Evolutionary conservation across 2,113 vertebrate species (phyloP).

Genomic region (Platysternon megacephalum): DNA sequence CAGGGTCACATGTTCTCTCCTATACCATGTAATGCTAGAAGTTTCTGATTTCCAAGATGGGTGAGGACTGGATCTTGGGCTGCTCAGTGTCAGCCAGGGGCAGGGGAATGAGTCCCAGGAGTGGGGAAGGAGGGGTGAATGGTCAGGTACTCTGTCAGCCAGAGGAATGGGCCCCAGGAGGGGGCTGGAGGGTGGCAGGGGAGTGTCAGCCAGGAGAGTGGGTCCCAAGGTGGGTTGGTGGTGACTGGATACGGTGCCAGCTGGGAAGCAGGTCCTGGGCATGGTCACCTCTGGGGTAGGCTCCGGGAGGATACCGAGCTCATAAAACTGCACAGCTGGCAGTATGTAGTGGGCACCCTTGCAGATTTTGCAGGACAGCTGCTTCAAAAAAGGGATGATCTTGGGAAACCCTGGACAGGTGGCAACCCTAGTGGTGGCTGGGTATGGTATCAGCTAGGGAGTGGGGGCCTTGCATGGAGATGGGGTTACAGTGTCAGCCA

Average conservation of each 20-base stretch:
- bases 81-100: background rate
- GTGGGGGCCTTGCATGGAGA: too few species aligned
- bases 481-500: too few species aligned
- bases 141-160: background rate
- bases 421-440: too few species aligned
- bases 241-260: too few species aligned
- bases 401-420: too few species aligned
- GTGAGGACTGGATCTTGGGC: background rate
- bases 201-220: background rate
- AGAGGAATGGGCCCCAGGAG: background rate
- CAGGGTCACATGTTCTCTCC: background rate
- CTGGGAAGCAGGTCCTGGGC: background rate
- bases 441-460: too few species aligned
- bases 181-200: background rate
- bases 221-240: too few species aligned
- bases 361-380: background rate
- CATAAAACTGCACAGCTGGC: background rate
- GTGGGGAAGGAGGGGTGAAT: background rate
- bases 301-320: background rate
- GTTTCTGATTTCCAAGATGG: background rate
- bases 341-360: background rate
- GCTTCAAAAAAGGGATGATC: background rate
- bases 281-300: background rate
- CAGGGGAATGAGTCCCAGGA: background rate
- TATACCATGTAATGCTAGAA: background rate